phyloP scores from a whole-genome alignment of 2,113 vertebrate genomes.

The Tyto alba region DNA sequence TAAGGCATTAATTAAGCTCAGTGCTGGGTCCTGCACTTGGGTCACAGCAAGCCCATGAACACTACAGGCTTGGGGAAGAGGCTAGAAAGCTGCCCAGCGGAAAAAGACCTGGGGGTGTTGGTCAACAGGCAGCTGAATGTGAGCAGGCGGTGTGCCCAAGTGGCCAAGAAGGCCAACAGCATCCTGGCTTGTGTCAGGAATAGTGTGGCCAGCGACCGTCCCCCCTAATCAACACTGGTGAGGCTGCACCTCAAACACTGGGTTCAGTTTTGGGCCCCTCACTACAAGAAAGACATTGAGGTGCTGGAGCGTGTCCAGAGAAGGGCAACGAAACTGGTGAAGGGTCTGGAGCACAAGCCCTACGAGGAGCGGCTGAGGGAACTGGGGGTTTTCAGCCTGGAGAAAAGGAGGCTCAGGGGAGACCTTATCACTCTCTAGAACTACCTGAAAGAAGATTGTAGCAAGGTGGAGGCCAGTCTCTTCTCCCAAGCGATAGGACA shows the following conservation, averaged over 20 bases:
- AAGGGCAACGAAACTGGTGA: rapidly evolving
- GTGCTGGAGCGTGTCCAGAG: rapidly evolving
- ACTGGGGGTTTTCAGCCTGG: neutral
- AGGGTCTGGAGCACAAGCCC: neutral
- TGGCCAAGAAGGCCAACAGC: neutral
- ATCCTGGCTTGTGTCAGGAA: neutral
- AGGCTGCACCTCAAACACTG: rapidly evolving
- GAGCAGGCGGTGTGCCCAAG: neutral
- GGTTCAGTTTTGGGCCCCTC: neutral
- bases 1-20: neutral
- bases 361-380: rapidly evolving
- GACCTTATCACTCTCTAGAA: neutral
- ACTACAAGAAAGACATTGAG: neutral
- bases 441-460: neutral
- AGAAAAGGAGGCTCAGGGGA: neutral
- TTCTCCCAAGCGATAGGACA: neutral
- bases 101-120: neutral
- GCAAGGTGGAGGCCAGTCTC: rapidly evolving
- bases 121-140: neutral
- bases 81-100: neutral
- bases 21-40: neutral
- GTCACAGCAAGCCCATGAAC: neutral
- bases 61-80: neutral
- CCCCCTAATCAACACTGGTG: neutral
- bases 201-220: rapidly evolving